A percentile compares a stretch with the other conserved stretches of the same genome.
phyloP scores from a whole-genome alignment of 35 echinoderm and acorn worm species.

The Ophioderma brevispina region DNA sequence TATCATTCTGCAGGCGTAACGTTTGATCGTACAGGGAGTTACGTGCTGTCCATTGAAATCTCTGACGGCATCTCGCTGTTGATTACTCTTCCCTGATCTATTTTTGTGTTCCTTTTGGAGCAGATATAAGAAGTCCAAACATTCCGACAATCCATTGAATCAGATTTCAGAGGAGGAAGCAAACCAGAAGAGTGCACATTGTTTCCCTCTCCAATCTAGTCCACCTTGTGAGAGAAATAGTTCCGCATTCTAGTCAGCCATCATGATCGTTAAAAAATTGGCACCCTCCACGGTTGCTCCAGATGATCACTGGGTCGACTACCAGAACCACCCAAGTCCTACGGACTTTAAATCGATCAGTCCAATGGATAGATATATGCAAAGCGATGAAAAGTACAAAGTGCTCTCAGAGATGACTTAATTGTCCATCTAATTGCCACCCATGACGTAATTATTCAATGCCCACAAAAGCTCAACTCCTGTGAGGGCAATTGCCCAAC shows the following conservation, averaged over 20 bases:
- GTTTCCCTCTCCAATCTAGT: neutral
- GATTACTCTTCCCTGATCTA: neutral
- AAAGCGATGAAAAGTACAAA: no score
- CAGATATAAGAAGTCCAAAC: neutral
- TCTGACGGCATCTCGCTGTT: neutral
- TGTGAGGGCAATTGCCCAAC: no score
- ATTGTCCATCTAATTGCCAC: no score
- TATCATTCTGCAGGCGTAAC: neutral
- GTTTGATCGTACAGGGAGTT: neutral
- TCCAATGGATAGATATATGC: no score
- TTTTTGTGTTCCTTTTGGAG: neutral
- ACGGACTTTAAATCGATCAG: no score
- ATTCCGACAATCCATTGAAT: neutral
- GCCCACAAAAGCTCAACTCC: no score
- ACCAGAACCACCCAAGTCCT: no score
- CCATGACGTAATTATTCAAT: no score
- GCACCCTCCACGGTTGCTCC: no score
- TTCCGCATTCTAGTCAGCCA: neutral
- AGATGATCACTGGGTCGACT: no score
- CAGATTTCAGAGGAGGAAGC: neutral
- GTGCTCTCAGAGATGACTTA: no score
- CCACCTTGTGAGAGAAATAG: neutral
- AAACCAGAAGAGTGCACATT: neutral
- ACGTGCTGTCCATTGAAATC: neutral
- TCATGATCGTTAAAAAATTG: neutral